phyloP scores from a whole-genome alignment of 1,140 invertebrate species.

The Polypedilum vanderplanki region DNA sequence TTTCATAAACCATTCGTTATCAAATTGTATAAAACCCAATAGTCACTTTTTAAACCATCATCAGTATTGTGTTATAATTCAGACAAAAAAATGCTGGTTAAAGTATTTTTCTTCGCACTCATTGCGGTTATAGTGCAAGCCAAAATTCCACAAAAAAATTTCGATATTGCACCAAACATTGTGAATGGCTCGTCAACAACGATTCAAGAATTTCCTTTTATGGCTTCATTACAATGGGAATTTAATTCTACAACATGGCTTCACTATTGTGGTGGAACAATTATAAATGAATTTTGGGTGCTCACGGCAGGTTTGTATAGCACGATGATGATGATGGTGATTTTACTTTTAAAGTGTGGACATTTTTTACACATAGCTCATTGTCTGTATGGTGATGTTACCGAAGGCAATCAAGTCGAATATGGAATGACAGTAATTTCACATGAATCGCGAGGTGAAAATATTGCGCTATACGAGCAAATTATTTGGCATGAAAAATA shows the following conservation, averaged over 20 bases:
- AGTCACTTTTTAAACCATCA: no score
- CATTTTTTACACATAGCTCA: constrained; percentile 34
- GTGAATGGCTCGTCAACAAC: constrained; percentile 33
- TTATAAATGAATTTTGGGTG: constrained; percentile 42
- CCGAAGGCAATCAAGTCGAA: constrained; percentile 30
- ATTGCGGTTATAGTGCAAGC: neutral
- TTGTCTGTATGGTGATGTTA: constrained; percentile 34
- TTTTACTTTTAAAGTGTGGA: neutral
- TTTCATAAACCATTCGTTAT: no score
- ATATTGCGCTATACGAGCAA: constrained; percentile 28
- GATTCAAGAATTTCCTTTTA: constrained; percentile 33
- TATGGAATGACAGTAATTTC: constrained; percentile 30
- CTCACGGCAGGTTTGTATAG: constrained; percentile 39
- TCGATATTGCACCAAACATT: constrained; percentile 16
- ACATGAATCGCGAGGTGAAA: constrained; percentile 34
- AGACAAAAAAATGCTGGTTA: no score
- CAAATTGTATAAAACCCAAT: no score
- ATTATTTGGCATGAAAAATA: constrained; percentile 37
- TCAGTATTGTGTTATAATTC: no score
- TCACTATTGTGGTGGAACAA: constrained; percentile 42
- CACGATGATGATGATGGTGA: neutral
- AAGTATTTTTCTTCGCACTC: no score
- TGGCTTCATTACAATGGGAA: constrained; percentile 32
- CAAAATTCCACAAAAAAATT: neutral
- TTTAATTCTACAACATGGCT: constrained; percentile 15